phyloP scores from a whole-genome alignment of 1,140 invertebrate species.

The Solenopsis fugax region DNA sequence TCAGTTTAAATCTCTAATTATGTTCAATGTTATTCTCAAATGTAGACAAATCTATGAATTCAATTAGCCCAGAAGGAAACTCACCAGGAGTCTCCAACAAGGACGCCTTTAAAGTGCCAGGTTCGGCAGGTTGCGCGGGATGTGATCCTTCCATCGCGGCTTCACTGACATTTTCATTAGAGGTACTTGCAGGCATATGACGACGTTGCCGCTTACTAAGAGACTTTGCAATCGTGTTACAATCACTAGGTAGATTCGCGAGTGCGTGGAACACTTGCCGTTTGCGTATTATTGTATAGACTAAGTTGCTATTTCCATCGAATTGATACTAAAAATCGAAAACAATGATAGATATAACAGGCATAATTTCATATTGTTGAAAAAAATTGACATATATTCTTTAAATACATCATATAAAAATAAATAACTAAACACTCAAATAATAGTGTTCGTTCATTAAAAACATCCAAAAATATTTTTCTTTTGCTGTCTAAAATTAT shows the following conservation, averaged over 20 bases:
- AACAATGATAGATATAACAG: background rate
- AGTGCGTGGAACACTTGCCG: constrained; percentile 98
- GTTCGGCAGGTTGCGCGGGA: constrained; percentile 95
- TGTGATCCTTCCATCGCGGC: constrained; percentile 93
- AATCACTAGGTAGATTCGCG: constrained; percentile 98
- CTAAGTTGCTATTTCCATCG: constrained; percentile 99
- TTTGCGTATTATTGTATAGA: constrained; percentile 99
- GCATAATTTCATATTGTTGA: background rate
- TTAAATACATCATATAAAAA: background rate
- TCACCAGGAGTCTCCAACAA: constrained; percentile 94
- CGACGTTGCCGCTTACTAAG: constrained; percentile 90
- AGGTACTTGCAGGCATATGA: constrained; percentile 82
- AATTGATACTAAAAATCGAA: constrained; percentile 94
- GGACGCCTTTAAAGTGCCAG: constrained; percentile 95
- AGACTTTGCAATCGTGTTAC: constrained; percentile 94
- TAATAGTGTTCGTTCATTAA: background rate
- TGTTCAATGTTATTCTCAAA: background rate
- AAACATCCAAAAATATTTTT: constrained; percentile 2
- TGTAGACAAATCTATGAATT: background rate
- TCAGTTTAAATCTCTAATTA: constrained; percentile 4
- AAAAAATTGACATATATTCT: background rate
- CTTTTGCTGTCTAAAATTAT: background rate
- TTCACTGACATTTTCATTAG: constrained; percentile 87
- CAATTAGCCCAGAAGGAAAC: constrained; percentile 17
- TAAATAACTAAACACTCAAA: constrained; percentile 15